Percentiles rank a stretch among this genome's conserved stretches.
Evolutionary conservation across 2,113 vertebrate genomes (phyloP).

Genomic region (Pitta sordida): DNA sequence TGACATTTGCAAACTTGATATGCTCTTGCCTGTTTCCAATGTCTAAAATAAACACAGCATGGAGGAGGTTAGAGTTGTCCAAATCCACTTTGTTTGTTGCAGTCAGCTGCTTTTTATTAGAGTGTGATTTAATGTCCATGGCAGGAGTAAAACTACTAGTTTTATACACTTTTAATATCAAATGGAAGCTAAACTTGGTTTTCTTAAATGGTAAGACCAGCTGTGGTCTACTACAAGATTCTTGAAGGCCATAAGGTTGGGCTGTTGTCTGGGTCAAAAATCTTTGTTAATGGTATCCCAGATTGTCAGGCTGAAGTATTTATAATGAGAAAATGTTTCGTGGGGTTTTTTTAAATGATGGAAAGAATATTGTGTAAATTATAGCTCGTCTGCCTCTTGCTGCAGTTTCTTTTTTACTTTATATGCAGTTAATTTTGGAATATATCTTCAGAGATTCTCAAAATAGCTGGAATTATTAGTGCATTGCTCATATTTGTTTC

Average conservation of each 20-base stretch:
- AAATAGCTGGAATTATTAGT: neutral
- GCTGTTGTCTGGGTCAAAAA: neutral
- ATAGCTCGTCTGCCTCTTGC: neutral
- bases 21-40: neutral
- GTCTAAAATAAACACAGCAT: neutral
- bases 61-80: neutral
- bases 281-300: neutral
- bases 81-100: neutral
- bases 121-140: conserved; percentile 23
- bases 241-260: neutral
- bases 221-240: neutral
- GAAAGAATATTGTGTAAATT: neutral
- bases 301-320: neutral
- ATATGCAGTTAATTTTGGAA: neutral
- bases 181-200: conserved; percentile 48
- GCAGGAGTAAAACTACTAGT: conserved; percentile 32
- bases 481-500: neutral
- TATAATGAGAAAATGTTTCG: neutral
- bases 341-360: neutral
- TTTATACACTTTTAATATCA: conserved; percentile 61
- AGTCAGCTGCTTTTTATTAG: conserved; percentile 52
- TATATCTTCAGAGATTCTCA: neutral
- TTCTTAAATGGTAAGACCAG: conserved; percentile 43
- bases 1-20: neutral
- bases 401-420: neutral